Conservation (phyloP, 2,113 vertebrate genomes). For the Tichodroma muraria region DNA sequence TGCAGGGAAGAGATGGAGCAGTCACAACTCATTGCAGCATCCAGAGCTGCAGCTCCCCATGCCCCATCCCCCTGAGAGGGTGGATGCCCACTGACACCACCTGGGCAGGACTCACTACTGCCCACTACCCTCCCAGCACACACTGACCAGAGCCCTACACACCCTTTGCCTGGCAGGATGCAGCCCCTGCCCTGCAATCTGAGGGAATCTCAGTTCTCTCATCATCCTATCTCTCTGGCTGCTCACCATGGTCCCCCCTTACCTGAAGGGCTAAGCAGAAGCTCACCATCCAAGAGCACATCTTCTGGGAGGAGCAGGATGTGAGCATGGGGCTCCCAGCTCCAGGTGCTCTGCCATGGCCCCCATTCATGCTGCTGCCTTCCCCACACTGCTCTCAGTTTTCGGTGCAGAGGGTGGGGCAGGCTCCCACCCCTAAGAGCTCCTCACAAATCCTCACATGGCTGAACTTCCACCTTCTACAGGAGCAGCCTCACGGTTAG, state of each 20-base stretch:
- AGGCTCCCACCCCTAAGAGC: background rate
- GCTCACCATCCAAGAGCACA: conserved; percentile 52
- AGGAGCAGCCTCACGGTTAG: conserved; percentile 24
- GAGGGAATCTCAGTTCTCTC: background rate
- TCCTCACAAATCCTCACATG: background rate
- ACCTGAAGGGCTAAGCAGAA: conserved; percentile 76
- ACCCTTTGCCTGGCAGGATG: background rate
- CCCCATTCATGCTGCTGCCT: conserved; percentile 44
- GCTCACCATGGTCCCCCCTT: background rate
- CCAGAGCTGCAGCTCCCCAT: background rate
- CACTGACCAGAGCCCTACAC: background rate
- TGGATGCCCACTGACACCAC: background rate
- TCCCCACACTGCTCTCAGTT: background rate
- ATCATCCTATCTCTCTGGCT: background rate
- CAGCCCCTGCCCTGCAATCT: background rate
- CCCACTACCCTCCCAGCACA: background rate
- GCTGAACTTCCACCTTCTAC: conserved; percentile 60
- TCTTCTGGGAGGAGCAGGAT: background rate
- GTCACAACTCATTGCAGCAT: background rate
- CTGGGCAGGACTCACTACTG: background rate
- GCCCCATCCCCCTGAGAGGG: no score
- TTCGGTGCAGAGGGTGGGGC: background rate
- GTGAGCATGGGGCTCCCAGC: background rate
- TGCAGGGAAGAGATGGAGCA: background rate
- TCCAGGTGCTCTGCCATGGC: background rate